phyloP scores from a whole-genome alignment of 1,140 invertebrate species.

The Metaphire vulgaris region DNA sequence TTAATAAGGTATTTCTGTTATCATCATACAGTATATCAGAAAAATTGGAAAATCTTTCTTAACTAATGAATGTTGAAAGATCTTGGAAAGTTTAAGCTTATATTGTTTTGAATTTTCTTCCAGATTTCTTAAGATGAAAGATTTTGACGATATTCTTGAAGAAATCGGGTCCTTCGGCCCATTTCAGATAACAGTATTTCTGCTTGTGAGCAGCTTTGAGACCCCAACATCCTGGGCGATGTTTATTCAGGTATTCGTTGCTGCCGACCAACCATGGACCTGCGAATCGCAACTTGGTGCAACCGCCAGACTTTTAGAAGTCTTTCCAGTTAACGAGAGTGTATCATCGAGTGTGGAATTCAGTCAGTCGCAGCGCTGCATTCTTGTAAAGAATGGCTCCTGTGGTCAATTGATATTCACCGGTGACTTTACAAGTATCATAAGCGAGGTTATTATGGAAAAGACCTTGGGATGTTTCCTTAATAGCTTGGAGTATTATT shows the following conservation, averaged over 20 bases:
- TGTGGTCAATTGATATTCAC: conserved; percentile 13
- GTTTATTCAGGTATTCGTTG: conserved; percentile 40
- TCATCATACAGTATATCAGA: no score
- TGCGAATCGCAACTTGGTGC: conserved; percentile 26
- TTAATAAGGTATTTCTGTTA: no score
- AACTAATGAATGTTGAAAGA: no score
- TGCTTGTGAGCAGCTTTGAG: conserved; percentile 43
- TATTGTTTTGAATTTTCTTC: no score
- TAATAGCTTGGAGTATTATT: no score
- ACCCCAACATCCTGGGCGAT: conserved; percentile 42
- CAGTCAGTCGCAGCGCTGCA: not conserved
- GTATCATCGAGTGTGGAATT: not conserved
- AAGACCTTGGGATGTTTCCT: no score
- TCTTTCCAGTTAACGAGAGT: not conserved
- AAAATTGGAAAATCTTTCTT: no score
- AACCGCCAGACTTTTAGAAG: not conserved
- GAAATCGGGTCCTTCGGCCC: conserved; percentile 39
- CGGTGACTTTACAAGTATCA: conserved; percentile 19
- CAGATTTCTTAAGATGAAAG: conserved; percentile 10
- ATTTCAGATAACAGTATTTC: conserved; percentile 39
- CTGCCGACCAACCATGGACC: conserved; percentile 32
- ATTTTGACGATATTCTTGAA: conserved; percentile 38
- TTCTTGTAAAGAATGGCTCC: not conserved
- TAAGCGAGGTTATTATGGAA: conserved; percentile 1
- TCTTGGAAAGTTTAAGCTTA: no score